phyloP scores from a whole-genome alignment of 2,888 invertebrate genomes.

The Tolmerus cingulatus region DNA sequence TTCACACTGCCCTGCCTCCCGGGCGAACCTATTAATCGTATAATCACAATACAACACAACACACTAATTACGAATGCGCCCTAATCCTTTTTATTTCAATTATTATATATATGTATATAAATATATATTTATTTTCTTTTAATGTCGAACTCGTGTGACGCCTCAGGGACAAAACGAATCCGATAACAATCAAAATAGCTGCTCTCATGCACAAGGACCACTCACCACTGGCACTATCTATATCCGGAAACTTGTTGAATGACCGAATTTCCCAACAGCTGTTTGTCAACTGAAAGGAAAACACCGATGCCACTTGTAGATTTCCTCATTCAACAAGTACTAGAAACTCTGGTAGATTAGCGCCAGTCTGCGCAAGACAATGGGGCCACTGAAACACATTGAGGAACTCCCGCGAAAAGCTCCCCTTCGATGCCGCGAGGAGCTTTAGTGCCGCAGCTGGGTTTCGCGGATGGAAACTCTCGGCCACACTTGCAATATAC shows the following conservation, averaged over 20 bases:
- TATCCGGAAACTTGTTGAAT: slow-evolving; percentile 46
- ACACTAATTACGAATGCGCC: neutral
- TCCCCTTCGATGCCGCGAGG: neutral
- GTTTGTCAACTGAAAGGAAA: slow-evolving; percentile 46
- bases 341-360: slow-evolving; percentile 1
- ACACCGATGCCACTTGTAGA: slow-evolving; percentile 47
- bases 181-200: neutral
- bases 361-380: slow-evolving; percentile 12
- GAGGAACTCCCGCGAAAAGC: neutral
- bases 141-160: neutral
- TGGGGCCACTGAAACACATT: neutral
- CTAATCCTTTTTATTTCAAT: neutral
- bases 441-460: neutral
- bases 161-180: neutral
- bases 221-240: neutral
- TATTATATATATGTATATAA: too few relatives aligned
- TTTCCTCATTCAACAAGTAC: slow-evolving; percentile 48
- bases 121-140: neutral
- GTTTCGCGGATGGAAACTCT: neutral
- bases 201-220: slow-evolving; percentile 3
- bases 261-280: slow-evolving; percentile 48
- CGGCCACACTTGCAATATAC: neutral
- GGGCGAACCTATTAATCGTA: neutral
- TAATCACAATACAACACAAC: neutral
- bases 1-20: neutral